phyloP scores from a whole-genome alignment of 1,140 invertebrate genomes.

The Drosophila novamexicana region DNA sequence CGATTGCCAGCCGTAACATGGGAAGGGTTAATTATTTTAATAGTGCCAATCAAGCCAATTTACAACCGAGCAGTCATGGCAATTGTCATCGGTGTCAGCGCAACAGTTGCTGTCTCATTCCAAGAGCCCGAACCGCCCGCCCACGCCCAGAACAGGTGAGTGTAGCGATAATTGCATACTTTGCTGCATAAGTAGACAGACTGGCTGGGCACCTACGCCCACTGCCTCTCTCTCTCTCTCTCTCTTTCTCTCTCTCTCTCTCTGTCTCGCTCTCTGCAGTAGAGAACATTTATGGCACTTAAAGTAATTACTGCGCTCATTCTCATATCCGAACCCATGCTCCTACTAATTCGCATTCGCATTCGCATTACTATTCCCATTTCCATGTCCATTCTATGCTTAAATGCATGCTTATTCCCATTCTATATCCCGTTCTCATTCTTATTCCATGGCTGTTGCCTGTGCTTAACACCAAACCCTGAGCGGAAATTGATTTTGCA shows the following conservation, averaged over 20 bases:
- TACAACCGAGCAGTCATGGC: constrained; percentile 22
- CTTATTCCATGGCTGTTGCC: neutral
- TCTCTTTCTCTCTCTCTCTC: neutral
- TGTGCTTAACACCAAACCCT: constrained; percentile 36
- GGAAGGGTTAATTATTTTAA: constrained; percentile 70
- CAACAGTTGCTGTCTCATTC: constrained; percentile 48
- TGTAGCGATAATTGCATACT: constrained; percentile 76
- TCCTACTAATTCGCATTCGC: neutral
- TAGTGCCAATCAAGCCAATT: constrained; percentile 69
- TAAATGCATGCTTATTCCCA: constrained; percentile 2
- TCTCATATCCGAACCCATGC: neutral
- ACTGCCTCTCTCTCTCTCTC: neutral
- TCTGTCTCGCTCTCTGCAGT: neutral
- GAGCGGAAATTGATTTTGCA: constrained; percentile 78
- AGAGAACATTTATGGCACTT: constrained; percentile 52
- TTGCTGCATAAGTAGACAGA: constrained; percentile 40
- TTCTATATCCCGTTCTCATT: neutral
- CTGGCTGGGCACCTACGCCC: neutral
- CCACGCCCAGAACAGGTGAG: neutral
- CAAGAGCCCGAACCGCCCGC: neutral
- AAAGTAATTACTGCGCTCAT: constrained; percentile 60
- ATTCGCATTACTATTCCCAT: neutral
- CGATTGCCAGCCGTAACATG: neutral
- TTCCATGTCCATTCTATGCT: neutral
- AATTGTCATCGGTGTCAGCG: constrained; percentile 40